Percentiles rank a stretch among this genome's conserved stretches.
Conservation (phyloP, 2,888 invertebrate genomes). For the Rhamphomyia laevipes region DNA sequence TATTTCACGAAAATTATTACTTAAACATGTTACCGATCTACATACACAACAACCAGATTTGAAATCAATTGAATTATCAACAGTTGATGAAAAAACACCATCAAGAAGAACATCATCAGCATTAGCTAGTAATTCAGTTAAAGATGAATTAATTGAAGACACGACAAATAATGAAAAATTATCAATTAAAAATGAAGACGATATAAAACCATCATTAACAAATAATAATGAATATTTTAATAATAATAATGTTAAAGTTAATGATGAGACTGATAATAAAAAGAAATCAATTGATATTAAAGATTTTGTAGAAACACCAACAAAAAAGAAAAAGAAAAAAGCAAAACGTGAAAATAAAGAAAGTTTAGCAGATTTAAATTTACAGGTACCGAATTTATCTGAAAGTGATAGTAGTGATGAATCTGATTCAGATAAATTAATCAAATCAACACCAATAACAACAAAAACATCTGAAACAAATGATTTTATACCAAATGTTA, state of each 20-base stretch:
- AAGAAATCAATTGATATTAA: slow-evolving; percentile 9
- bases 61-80: slow-evolving; percentile 18
- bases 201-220: slow-evolving; percentile 4
- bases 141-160: neutral
- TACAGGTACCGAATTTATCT: slow-evolving; percentile 72
- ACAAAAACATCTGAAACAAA: slow-evolving; percentile 18
- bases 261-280: slow-evolving; percentile 1
- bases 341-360: slow-evolving; percentile 23
- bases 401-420: slow-evolving; percentile 74
- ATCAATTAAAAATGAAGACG: slow-evolving; percentile 5
- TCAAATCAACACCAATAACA: slow-evolving; percentile 17
- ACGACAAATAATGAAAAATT: neutral
- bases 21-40: slow-evolving; percentile 59
- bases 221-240: slow-evolving; percentile 7
- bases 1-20: slow-evolving; percentile 65
- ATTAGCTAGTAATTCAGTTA: neutral
- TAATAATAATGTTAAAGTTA: slow-evolving; percentile 5
- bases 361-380: slow-evolving; percentile 49
- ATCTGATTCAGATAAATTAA: slow-evolving; percentile 36
- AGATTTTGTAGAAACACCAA: slow-evolving; percentile 15
- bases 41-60: slow-evolving; percentile 7
- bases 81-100: neutral
- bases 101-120: neutral
- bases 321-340: slow-evolving; percentile 11
- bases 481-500: slow-evolving; percentile 27